phyloP scores from a whole-genome alignment of 2,888 invertebrate species.

The Drosophila bunnanda region DNA sequence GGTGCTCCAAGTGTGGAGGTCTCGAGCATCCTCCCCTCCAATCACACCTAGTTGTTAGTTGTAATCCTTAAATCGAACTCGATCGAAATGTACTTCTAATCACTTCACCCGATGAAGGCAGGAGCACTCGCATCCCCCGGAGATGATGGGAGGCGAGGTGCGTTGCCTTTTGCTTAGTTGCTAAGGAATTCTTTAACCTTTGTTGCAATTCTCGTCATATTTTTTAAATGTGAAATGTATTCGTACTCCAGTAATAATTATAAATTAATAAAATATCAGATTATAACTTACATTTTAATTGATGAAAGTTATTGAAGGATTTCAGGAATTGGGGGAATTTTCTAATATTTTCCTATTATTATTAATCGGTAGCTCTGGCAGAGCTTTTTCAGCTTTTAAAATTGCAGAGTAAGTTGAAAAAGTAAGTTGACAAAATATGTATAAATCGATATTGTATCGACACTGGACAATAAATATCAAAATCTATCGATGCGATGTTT shows the following conservation, averaged over 20 bases:
- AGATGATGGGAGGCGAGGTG: neutral
- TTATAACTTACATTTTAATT: slow-evolving; percentile 57
- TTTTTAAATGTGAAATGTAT: slow-evolving; percentile 70
- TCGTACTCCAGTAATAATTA: slow-evolving; percentile 59
- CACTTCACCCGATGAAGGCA: slow-evolving; percentile 21
- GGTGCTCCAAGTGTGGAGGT: slow-evolving; percentile 36
- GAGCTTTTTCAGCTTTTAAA: neutral
- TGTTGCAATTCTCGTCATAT: slow-evolving; percentile 80
- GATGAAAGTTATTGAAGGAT: neutral
- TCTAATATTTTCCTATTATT: neutral
- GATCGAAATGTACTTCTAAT: slow-evolving; percentile 42
- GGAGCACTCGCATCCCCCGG: slow-evolving; percentile 8
- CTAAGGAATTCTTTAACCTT: slow-evolving; percentile 61
- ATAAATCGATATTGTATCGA: neutral
- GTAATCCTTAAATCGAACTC: slow-evolving; percentile 37
- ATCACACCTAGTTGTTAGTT: slow-evolving; percentile 32
- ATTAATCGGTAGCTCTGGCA: neutral
- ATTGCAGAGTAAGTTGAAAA: neutral
- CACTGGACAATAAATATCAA: neutral
- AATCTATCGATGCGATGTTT: too few species aligned
- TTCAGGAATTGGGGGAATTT: neutral
- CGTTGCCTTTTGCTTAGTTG: slow-evolving; percentile 25
- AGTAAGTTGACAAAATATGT: neutral
- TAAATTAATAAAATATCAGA: slow-evolving; percentile 68
- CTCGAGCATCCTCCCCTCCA: slow-evolving; percentile 4